Percentiles rank a stretch among this genome's conserved stretches.
phyloP scores from a whole-genome alignment of 1,140 invertebrate genomes.

The Drosophila arizonae region DNA sequence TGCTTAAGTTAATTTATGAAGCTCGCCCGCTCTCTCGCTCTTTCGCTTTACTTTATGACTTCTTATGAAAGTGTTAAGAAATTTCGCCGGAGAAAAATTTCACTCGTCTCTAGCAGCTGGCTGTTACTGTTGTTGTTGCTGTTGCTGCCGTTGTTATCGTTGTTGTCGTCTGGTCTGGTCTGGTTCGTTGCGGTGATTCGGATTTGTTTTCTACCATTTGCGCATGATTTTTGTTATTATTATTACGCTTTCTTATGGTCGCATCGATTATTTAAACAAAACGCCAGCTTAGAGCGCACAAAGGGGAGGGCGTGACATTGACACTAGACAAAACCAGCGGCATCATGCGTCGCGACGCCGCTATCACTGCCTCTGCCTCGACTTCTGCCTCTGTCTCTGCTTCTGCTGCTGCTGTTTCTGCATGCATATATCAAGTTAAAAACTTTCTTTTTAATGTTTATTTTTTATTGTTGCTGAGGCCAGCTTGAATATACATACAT shows the following conservation, averaged over 20 bases:
- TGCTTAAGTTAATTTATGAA: conserved; percentile 65
- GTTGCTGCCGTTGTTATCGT: not conserved
- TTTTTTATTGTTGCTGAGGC: conserved; percentile 16
- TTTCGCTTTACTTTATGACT: conserved; percentile 51
- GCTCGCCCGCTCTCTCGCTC: conserved; percentile 5
- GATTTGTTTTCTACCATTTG: conserved; percentile 71
- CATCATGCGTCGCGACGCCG: conserved; percentile 33
- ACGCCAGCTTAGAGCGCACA: conserved; percentile 30
- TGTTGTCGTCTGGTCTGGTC: not conserved
- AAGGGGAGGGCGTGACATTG: conserved; percentile 64
- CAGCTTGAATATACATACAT: not conserved
- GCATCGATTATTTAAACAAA: conserved; percentile 58
- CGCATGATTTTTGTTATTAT: conserved; percentile 59
- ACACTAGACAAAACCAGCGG: conserved; percentile 54
- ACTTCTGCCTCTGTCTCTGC: not conserved
- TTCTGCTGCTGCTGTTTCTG: conserved; percentile 5
- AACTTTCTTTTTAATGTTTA: conserved; percentile 70
- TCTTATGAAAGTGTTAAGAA: conserved; percentile 77
- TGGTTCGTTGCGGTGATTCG: conserved; percentile 4
- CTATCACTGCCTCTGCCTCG: not conserved
- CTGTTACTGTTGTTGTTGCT: conserved; percentile 8
- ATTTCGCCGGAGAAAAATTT: conserved; percentile 68
- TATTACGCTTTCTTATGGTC: conserved; percentile 59
- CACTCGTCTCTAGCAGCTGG: conserved; percentile 49
- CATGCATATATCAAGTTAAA: conserved; percentile 31